These are phyloP conservation scores for Ibidorhyncha struthersii DNA, from an alignment of 2,113 vertebrate genomes.

Conservation along the genomic window DNA sequence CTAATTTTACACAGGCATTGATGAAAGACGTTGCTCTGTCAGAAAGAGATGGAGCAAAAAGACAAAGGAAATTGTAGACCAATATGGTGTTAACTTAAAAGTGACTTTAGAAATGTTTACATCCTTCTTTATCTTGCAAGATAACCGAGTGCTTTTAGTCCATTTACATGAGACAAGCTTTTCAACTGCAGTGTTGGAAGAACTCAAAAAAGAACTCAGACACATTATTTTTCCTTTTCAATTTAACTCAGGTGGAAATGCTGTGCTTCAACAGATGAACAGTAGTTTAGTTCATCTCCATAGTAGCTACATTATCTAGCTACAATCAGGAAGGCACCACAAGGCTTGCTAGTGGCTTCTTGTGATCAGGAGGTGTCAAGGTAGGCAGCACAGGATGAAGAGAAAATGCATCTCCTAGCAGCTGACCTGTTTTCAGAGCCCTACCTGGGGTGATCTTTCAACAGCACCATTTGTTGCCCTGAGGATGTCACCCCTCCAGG, in stretches of 20 bases:
- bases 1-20: background rate
- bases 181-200: background rate
- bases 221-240: background rate
- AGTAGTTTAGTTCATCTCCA: background rate
- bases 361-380: background rate
- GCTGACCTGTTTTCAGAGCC: background rate
- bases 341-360: background rate
- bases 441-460: background rate
- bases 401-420: background rate
- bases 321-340: background rate
- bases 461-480: background rate
- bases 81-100: background rate
- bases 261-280: background rate
- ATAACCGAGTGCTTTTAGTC: background rate
- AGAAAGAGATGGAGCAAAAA: background rate
- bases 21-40: background rate
- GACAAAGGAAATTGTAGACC: background rate
- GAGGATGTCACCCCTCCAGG: background rate
- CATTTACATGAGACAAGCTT: background rate
- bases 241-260: background rate
- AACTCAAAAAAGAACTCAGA: background rate
- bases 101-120: background rate
- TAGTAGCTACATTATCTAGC: too few relatives aligned
- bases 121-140: background rate
- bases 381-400: background rate